phyloP scores from a whole-genome alignment of 1,140 invertebrate species.

The Lycorma delicatula region DNA sequence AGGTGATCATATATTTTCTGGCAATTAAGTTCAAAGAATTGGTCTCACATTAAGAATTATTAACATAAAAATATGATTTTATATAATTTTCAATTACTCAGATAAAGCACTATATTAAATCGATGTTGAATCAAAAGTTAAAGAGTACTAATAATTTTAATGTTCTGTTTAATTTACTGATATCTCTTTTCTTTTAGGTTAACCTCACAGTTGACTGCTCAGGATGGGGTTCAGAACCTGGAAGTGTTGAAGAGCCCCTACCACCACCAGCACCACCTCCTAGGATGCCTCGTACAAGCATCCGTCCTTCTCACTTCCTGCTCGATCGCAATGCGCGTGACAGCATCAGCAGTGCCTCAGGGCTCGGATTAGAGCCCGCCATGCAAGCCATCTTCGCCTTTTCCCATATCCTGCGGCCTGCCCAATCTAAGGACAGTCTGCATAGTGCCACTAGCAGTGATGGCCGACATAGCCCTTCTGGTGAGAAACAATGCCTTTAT shows the following conservation, averaged over 20 bases:
- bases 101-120: too few relatives aligned
- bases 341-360: constrained; percentile 29
- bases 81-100: too few relatives aligned
- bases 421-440: constrained; percentile 33
- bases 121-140: too few relatives aligned
- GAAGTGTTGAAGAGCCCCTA: constrained; percentile 6
- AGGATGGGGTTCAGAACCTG: constrained; percentile 15
- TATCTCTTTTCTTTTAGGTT: too few relatives aligned
- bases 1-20: too few relatives aligned
- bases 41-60: too few relatives aligned
- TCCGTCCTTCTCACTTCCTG: not conserved
- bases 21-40: too few relatives aligned
- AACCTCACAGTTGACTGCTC: constrained; percentile 38
- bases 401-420: constrained; percentile 32
- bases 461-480: constrained; percentile 19
- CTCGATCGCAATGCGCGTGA: constrained; percentile 20
- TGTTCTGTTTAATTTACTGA: too few relatives aligned
- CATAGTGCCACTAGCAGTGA: constrained; percentile 23
- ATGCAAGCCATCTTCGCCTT: constrained; percentile 34
- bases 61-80: too few relatives aligned
- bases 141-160: too few relatives aligned
- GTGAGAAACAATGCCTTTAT: too few relatives aligned
- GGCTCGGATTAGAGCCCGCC: constrained; percentile 33
- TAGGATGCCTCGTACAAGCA: constrained; percentile 11
- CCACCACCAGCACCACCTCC: constrained; percentile 11